Evolutionary conservation across 2,797 vertebrate genomes (phyloP), one percentile per base, ranked within the genome.

Genomic region (Coregonus suidteri): DNA sequence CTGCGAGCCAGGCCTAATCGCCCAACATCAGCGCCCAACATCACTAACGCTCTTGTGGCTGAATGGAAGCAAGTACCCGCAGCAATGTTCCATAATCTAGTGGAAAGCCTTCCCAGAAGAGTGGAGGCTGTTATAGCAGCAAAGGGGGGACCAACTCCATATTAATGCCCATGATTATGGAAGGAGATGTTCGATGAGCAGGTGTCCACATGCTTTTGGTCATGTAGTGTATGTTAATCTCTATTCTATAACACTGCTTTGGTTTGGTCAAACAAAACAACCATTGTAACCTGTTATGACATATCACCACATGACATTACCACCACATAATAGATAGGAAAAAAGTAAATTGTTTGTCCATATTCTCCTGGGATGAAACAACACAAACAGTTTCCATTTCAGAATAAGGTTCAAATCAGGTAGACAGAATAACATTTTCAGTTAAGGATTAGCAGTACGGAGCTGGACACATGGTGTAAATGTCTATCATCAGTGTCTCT

Each of bases 401-500:
- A 9, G 9, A 47, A 9, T 47, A 9, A 47, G 7, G 11, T 47
- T 47, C 7, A 41, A 41, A 90, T 87, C 83, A 89, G 53, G 71
- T 87, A 41, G 37, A 41, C 37, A 88, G 88, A 89, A 86, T 85
- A 90, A 88, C 88, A 92, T 88, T 87, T 84, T 85, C 62, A 81
- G 81, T 81, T 85, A 85, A 82, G 86, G 90, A 88, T 93, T 89
- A 91, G 76, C 75, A 86, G 74, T 90, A 91, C 85, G 87, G 88
- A 86, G 87, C 79, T 82, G 78, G 75, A 73, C 59, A 62, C 79
- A 77, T 53, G 79, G 77, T 80, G 86, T 77, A 79, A 71, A 77
- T 75, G 66, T 77, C 91, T 93, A 81, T 92, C 81, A 91, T 88
- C 91, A 89, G 74, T 68, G 76, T 77, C 75, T 75, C 81, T 77